Conservation (phyloP, 2,888 invertebrate genomes). For the Sphinx pinastri region DNA sequence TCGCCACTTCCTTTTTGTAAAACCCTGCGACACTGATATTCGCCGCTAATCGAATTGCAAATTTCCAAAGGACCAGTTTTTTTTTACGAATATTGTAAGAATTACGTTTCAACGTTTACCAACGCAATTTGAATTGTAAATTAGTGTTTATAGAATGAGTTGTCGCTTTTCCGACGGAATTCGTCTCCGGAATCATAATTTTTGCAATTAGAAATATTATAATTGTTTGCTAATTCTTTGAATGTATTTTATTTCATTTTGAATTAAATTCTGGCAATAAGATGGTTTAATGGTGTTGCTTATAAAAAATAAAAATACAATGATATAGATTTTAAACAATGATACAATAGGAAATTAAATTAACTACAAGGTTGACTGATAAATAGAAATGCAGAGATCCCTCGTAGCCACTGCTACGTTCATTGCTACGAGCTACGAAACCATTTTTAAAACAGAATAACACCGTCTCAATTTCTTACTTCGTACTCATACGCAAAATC, state of each 20-base stretch:
- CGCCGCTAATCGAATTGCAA: slow-evolving; percentile 29
- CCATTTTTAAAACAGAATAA: too few relatives aligned
- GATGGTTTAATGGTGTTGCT: too few relatives aligned
- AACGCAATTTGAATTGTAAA: slow-evolving; percentile 24
- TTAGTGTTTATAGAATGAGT: slow-evolving; percentile 20
- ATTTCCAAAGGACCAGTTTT: slow-evolving; percentile 20
- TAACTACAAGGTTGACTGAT: too few relatives aligned
- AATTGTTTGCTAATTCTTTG: not conserved
- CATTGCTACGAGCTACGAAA: too few relatives aligned
- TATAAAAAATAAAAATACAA: too few relatives aligned
- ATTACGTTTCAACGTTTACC: slow-evolving; percentile 11
- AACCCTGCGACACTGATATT: slow-evolving; percentile 26
- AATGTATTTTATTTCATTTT: not conserved
- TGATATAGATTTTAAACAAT: too few relatives aligned
- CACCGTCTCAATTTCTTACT: too few relatives aligned
- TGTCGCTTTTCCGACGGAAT: not conserved
- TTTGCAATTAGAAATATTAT: not conserved
- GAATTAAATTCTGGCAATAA: not conserved
- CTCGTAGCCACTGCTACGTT: too few relatives aligned
- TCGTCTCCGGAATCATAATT: not conserved
- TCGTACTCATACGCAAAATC: too few relatives aligned
- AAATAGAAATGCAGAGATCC: too few relatives aligned
- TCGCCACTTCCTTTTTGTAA: slow-evolving; percentile 4
- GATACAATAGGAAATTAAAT: too few relatives aligned
- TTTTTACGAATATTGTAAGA: slow-evolving; percentile 24